A percentile compares a stretch with the other conserved stretches of the same genome.
These are phyloP conservation scores for Andrena fulva DNA, from an alignment of 2,888 invertebrate species.

Conservation along the genomic window DNA sequence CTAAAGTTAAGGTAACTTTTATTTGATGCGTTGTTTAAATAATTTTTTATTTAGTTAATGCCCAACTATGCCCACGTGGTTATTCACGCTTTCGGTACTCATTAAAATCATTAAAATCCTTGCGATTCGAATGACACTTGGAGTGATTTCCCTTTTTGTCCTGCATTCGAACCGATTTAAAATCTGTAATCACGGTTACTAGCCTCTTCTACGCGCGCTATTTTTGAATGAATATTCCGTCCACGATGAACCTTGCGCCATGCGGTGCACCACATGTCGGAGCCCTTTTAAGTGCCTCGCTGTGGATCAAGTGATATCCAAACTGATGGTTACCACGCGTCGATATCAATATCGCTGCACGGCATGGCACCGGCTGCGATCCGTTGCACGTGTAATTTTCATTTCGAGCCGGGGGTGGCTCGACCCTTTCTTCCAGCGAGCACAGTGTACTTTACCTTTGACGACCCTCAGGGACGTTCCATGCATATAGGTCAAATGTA, in stretches of 20 bases:
- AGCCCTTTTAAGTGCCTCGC: conserved; percentile 61
- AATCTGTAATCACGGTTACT: too few relatives aligned
- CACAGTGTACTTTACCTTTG: conserved; percentile 9
- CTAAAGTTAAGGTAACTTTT: too few relatives aligned
- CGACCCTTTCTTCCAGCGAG: conserved; percentile 32
- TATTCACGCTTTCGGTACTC: too few relatives aligned
- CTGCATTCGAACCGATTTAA: too few relatives aligned
- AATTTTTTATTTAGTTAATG: too few relatives aligned
- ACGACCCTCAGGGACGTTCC: conserved; percentile 19
- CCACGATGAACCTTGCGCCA: conserved; percentile 57
- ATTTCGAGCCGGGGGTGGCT: conserved; percentile 33
- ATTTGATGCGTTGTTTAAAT: too few relatives aligned
- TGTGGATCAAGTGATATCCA: conserved; percentile 50
- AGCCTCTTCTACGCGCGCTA: background rate
- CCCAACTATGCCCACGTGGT: too few relatives aligned
- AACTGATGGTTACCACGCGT: conserved; percentile 62
- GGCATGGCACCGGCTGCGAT: conserved; percentile 49
- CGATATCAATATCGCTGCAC: conserved; percentile 64
- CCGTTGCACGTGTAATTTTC: conserved; percentile 41
- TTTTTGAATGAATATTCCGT: background rate
- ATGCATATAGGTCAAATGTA: conserved; percentile 38
- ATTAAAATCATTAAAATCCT: too few relatives aligned
- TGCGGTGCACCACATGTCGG: conserved; percentile 68
- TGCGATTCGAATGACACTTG: too few relatives aligned
- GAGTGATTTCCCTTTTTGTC: too few relatives aligned